Base-by-base conservation (phyloP, 2,113 vertebrate genomes). In the Gobius niger region DNA sequence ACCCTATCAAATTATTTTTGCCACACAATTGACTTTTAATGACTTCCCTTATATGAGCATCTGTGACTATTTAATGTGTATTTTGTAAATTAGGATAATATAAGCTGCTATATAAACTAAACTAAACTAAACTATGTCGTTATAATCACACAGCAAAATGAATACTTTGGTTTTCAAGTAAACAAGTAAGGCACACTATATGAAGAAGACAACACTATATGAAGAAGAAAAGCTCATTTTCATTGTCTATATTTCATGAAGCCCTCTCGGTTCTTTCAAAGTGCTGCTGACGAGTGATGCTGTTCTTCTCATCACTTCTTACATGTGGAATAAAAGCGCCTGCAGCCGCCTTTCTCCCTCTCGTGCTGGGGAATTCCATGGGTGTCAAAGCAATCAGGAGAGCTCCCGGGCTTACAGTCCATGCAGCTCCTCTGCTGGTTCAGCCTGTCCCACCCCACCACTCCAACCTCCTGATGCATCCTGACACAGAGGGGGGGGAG, bases 351-450 rank as follows among this genome's bases (percentile, higher is more conserved):
- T 57, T 2, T 61, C 34, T 65, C 73, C 44, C n/a, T 50, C 72
- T 72, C 52, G 16, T 49, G 50, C 51, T 53, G 62, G 75, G 67
- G 67, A 86, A 78, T 62, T 73, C 85, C 73, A 82, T 19, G 70
- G 80, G 80, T 82, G 68, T 85, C 85, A 77, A 82, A 81, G 73
- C 60, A 89, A 82, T 88, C 77, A 77, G 54, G 14, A 50, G 54
- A 65, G 72, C 77, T 86, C 52, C 62, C 64, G 41, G 71, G 75
- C 65, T 80, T 71, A 57, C 82, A 80, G 79, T 70, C 76, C 66
- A 63, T 46, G 44, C 50, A 44, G 64, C 67, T 62, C 44, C 50
- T 76, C 73, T 81, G 75, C 76, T 75, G 81, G 69, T 82, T 82
- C 82, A 81, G 76, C 70, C 65, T 67, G 72, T 68, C 75, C 64